These are phyloP conservation scores for Lycia hirtaria DNA, from an alignment of 2,888 invertebrate species.

Conservation along the genomic window DNA sequence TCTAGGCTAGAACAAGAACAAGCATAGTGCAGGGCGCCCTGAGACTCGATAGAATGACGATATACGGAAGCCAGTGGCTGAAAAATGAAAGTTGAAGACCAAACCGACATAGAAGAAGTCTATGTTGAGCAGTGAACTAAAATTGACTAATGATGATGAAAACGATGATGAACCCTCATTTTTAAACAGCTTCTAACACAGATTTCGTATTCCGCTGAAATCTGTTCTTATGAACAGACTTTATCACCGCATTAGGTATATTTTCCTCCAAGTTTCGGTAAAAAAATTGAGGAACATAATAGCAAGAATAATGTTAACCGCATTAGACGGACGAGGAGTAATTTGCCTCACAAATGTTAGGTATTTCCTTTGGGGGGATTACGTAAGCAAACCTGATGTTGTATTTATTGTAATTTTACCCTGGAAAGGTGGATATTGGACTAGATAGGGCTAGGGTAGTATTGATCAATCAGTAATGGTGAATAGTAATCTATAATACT, in stretches of 20 bases:
- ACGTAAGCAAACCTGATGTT: slow-evolving; percentile 45
- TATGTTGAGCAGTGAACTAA: no score
- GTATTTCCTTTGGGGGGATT: slow-evolving; percentile 49
- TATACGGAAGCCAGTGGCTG: no score
- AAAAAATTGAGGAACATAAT: slow-evolving; percentile 47
- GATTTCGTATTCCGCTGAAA: not conserved
- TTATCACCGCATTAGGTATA: slow-evolving; percentile 36
- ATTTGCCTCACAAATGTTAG: slow-evolving; percentile 71
- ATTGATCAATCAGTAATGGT: no score
- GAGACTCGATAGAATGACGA: no score
- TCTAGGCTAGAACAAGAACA: no score
- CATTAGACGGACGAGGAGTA: slow-evolving; percentile 62
- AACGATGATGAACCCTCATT: no score
- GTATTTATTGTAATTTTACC: slow-evolving; percentile 47
- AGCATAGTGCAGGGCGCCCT: no score
- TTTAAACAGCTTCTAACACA: not conserved
- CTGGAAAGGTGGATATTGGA: slow-evolving; percentile 25
- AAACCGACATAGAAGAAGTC: no score
- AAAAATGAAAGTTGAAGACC: no score
- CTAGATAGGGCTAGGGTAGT: slow-evolving; percentile 9
- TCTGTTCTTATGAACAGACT: slow-evolving; percentile 10
- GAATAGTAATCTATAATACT: no score
- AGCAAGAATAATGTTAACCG: slow-evolving; percentile 62
- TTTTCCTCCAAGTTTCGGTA: slow-evolving; percentile 34
- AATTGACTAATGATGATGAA: no score